Base-by-base conservation (phyloP, 1,140 invertebrate species). In the Brachionus manjavacas region DNA sequence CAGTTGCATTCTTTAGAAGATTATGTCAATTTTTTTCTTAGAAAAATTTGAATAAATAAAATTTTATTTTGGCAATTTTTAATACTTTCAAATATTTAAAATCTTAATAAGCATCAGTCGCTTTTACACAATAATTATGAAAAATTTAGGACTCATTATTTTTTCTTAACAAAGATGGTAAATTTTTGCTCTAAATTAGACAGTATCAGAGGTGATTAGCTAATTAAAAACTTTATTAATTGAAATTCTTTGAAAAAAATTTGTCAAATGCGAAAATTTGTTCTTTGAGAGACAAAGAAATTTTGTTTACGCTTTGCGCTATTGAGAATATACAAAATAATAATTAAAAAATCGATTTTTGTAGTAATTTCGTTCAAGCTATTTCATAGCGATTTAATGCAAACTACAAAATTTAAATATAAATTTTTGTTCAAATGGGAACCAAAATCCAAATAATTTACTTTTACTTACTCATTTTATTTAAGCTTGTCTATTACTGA, bases 211-310 rank as follows among this genome's bases (percentile, higher is more conserved):
- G 52, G 52, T 60, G 4, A 60, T 60, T 60, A 60, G 20, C 52
- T 60, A 60, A 60, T 60, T 60, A 60, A 60, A 55, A 60, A 60
- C n/a, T 60, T 60, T 52, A 25, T 60, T 60, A 60, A 60, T 60
- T 60, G 52, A 60, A 20, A 20, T 60, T 20, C 20, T 60, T 60
- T 60, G n/a, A n/a, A n/a, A 20, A 60, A 60, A 60, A 35, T 35
- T 46, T 46, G 1, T 46, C 11, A 46, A 46, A 46, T 46, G 12
- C 43, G 14, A 46, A 60, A 23, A 16, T 60, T 55, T 60, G 46
- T 52, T 52, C 46, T 60, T 60, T 20, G 8, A 20, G 52, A 60
- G n/a, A 60, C 16, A 55, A 60, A 23, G 20, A 60, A 60, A 60
- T 60, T 60, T 60, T 60, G 25, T 60, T 60, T 60, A 20, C 20